A percentile compares a stretch with the other conserved stretches of the same genome.
Conservation (phyloP, 2,113 vertebrate species). For the Calypte anna region DNA sequence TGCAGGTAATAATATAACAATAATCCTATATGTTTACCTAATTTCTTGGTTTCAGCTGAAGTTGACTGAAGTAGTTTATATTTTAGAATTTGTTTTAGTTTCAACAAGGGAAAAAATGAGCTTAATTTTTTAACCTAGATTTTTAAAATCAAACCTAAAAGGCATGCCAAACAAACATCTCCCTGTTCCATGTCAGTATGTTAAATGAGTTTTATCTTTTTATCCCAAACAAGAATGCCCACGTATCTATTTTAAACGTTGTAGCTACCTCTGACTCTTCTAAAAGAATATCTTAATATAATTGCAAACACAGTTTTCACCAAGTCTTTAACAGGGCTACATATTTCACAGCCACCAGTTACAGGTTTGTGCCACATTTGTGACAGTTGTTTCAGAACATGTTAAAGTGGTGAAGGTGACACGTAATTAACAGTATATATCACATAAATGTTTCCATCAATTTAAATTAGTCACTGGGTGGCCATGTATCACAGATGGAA, state of each 20-base stretch:
- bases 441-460: slow-evolving; percentile 43
- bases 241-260: not conserved
- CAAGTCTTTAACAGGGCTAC: not conserved
- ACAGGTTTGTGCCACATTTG: not conserved
- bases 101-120: not conserved
- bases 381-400: slow-evolving; percentile 9
- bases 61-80: not conserved
- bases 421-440: slow-evolving; percentile 49
- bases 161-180: not conserved
- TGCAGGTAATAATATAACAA: not conserved
- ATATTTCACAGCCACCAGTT: not conserved
- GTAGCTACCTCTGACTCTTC: not conserved
- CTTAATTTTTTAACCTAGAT: not conserved
- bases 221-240: not conserved
- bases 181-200: not conserved
- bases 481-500: slow-evolving; percentile 43
- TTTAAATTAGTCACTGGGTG: slow-evolving; percentile 63
- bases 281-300: not conserved
- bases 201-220: not conserved
- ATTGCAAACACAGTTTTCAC: not conserved
- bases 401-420: slow-evolving; percentile 37
- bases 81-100: not conserved
- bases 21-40: not conserved
- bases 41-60: not conserved
- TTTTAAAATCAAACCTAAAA: not conserved